Conservation (phyloP, 2,797 vertebrate genomes). For the Labroides dimidiatus region DNA sequence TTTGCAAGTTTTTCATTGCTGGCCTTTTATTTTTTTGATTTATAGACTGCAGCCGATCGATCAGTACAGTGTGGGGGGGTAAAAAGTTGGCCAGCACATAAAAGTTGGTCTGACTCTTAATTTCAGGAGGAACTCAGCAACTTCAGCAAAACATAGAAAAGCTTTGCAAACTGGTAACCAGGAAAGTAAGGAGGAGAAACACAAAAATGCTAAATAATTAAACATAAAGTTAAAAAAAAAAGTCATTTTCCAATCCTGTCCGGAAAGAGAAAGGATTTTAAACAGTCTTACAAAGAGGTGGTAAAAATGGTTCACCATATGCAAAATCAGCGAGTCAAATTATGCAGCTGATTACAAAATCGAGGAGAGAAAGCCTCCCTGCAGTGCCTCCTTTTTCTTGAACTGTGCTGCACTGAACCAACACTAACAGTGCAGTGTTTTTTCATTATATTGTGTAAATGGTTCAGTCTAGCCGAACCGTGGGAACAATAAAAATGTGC, state of each 20-base stretch:
- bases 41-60: slow-evolving; percentile 52
- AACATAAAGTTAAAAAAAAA: too few relatives aligned
- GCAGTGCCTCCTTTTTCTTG: not conserved
- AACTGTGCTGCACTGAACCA: slow-evolving; percentile 42
- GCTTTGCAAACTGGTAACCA: not conserved
- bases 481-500: slow-evolving; percentile 58
- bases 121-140: slow-evolving; percentile 23
- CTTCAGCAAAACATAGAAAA: slow-evolving; percentile 41
- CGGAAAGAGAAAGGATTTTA: too few relatives aligned
- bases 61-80: slow-evolving; percentile 37
- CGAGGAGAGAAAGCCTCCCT: not conserved
- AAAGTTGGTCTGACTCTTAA: slow-evolving; percentile 3
- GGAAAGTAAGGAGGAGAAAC: not conserved
- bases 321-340: not conserved
- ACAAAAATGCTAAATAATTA: not conserved
- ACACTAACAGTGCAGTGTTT: slow-evolving; percentile 30
- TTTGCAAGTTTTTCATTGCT: slow-evolving; percentile 1
- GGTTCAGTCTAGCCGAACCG: slow-evolving; percentile 38
- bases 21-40: slow-evolving; percentile 43
- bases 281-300: not conserved
- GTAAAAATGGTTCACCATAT: not conserved
- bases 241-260: too few relatives aligned
- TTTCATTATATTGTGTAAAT: slow-evolving; percentile 42
- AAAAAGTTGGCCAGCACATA: slow-evolving; percentile 20
- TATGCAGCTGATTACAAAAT: not conserved